Evolutionary conservation across 2,888 invertebrate species (phyloP), one percentile per base, ranked within the genome.

Genomic region (Synergus laeviventris): DNA sequence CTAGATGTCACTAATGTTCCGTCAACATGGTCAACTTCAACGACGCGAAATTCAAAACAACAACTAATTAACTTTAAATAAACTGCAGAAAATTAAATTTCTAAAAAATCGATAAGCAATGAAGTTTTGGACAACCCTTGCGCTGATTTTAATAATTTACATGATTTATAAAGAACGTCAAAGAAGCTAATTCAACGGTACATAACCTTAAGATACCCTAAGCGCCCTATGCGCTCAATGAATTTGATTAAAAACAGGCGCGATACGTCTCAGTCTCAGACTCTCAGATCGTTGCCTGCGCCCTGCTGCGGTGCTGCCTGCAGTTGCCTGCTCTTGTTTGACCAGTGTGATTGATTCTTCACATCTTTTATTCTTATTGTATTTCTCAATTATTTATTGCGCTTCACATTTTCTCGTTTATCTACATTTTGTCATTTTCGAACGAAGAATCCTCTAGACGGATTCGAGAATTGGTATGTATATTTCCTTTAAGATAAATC

Each of bases 161-260:
- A 74, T 74, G 74, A 59, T 74, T 59, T 74, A 74, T 11, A 74
- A 74, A 59, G 60, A 60, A 16, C 16, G 59, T 59, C 74, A 74
- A 3, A 39, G 74, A 21, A 59, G 36, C 9, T 38, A 74, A 36
- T 74, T 74, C 18, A 21, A 21, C 9, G 9, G 24, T n/a, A 14
- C 74, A 59, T 74, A 60, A 74, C 70, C 70, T 70, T n/a, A 4
- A 70, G 49, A 66, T 9, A 16, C 59, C 59, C 31, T 31, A 31
- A n/a, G n/a, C n/a, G n/a, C n/a, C n/a, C n/a, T 14, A 60, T 21
- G 59, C 74, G 14, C 24, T 36, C 14, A 18, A 45, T 18, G 38
- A 73, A 21, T 49, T 73, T 24, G 42, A 31, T 64, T 18, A 73
- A 38, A 73, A 75, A 75, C 70, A 49, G 64, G 70, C 70, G 75